phyloP scores from a whole-genome alignment of 2,888 invertebrate genomes.

The Linhomoeus sp. region DNA sequence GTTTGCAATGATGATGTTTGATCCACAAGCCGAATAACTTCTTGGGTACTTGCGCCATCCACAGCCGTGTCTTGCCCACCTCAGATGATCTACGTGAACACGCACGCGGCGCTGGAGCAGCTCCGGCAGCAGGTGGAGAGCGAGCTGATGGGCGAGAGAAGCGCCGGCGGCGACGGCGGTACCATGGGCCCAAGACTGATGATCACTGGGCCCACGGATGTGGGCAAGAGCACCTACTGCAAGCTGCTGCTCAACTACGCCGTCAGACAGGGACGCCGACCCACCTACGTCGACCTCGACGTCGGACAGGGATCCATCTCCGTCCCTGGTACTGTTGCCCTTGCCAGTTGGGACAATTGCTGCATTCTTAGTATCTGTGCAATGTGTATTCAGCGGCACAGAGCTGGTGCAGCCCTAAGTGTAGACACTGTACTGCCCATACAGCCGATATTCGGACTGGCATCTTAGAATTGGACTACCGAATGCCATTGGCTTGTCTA shows the following conservation, averaged over 20 bases:
- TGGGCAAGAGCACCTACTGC: conserved; percentile 81
- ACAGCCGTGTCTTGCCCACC: neutral
- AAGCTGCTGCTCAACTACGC: conserved; percentile 79
- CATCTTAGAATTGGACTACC: too few species aligned
- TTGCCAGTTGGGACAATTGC: too few species aligned
- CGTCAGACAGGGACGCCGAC: conserved; percentile 52
- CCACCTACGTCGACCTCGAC: conserved; percentile 82
- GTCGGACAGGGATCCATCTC: conserved; percentile 49
- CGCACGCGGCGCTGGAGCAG: conserved; percentile 80
- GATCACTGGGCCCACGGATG: conserved; percentile 56
- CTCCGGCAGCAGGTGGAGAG: conserved; percentile 61
- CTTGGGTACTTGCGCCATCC: neutral
- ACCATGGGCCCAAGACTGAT: conserved; percentile 14
- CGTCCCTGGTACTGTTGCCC: conserved; percentile 14
- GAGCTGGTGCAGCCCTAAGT: too few species aligned
- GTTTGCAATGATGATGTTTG: too few species aligned
- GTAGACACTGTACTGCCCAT: too few species aligned
- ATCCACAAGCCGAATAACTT: too few species aligned
- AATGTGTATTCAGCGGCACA: too few species aligned
- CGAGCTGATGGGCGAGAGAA: conserved; percentile 25
- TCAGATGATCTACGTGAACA: conserved; percentile 59
- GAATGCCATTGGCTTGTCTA: too few species aligned
- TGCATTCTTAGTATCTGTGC: too few species aligned
- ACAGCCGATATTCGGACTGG: too few species aligned
- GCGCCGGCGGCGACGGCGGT: too few species aligned